These are phyloP conservation scores for Hippasteria phrygiana DNA, from an alignment of 53 echinoderm and acorn worm species.

Conservation along the genomic window DNA sequence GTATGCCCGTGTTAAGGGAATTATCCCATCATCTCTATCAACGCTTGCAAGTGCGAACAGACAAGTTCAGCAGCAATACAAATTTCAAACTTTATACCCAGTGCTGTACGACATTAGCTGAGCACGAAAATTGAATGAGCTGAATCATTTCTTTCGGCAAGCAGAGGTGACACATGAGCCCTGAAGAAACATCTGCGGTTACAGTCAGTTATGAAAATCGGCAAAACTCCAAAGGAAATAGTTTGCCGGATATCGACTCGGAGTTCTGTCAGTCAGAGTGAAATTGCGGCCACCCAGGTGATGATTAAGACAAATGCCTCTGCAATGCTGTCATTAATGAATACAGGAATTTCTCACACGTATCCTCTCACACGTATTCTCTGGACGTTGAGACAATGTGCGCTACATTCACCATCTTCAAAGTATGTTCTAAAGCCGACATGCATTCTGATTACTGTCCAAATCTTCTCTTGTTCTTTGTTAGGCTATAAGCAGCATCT, in stretches of 20 bases:
- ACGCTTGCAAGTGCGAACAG: not conserved
- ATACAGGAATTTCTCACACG: not conserved
- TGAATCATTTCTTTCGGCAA: not conserved
- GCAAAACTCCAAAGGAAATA: not conserved
- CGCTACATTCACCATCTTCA: too few relatives aligned
- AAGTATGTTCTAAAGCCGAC: too few relatives aligned
- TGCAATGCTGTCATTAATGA: not conserved
- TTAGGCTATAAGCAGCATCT: too few relatives aligned
- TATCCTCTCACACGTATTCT: not conserved
- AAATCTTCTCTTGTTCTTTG: too few relatives aligned
- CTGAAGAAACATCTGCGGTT: not conserved
- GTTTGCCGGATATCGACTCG: not conserved
- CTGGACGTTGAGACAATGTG: too few relatives aligned
- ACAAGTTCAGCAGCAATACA: not conserved
- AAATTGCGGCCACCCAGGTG: not conserved
- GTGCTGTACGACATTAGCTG: not conserved
- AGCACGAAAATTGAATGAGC: not conserved
- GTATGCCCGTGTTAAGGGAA: not conserved
- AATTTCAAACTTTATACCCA: not conserved
- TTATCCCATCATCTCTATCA: not conserved
- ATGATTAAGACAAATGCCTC: not conserved
- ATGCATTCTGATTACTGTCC: too few relatives aligned
- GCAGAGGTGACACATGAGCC: not conserved
- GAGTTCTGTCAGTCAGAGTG: not conserved
- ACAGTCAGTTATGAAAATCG: not conserved